Evolutionary conservation across 2,797 vertebrate genomes (phyloP).

Genomic region (Threskiornis aethiopicus): DNA sequence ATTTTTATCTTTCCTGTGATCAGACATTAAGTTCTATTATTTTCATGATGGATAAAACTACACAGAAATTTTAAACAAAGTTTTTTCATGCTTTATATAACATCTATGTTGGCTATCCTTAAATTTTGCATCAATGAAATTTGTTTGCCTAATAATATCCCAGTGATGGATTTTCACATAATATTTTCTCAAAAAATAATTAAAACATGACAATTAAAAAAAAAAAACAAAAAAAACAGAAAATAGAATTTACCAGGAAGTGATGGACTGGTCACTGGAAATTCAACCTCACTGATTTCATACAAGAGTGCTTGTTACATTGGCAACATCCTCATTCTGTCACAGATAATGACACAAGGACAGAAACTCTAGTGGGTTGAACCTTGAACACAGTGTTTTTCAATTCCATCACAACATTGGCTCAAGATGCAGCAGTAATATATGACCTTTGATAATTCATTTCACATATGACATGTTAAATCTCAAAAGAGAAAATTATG

Average conservation of each 20-base stretch:
- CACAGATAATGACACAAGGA: background rate
- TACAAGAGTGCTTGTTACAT: background rate
- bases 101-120: background rate
- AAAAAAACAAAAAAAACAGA: background rate
- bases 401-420: background rate
- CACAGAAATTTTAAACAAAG: background rate
- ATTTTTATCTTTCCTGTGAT: background rate
- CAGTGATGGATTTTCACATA: background rate
- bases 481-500: background rate
- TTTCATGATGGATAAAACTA: background rate
- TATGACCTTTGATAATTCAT: background rate
- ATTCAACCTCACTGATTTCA: background rate
- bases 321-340: background rate
- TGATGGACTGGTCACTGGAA: background rate
- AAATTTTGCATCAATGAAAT: background rate
- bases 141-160: background rate
- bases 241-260: background rate
- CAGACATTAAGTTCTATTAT: background rate
- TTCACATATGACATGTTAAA: background rate
- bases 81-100: background rate
- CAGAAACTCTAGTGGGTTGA: background rate
- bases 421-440: background rate
- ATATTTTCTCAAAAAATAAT: background rate
- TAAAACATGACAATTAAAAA: background rate
- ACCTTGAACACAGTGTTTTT: background rate